A percentile compares a stretch with the other conserved stretches of the same genome.
phyloP scores from a whole-genome alignment of 2,888 invertebrate species.

The Capitulum mitella region DNA sequence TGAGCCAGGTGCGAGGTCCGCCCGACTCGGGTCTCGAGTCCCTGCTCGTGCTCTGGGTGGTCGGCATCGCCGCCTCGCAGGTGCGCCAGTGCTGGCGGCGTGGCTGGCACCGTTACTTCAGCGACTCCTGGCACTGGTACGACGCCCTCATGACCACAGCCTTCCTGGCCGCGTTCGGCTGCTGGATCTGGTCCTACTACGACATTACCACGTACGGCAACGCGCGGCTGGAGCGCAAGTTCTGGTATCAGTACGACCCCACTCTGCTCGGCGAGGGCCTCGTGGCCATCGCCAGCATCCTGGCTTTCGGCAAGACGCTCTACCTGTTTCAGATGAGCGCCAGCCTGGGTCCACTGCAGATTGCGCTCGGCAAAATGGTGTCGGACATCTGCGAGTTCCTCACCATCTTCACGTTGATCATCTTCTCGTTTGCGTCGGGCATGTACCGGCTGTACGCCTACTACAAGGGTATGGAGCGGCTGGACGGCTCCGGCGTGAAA shows the following conservation, averaged over 20 bases:
- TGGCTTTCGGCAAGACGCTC: slow-evolving; percentile 58
- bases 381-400: slow-evolving; percentile 58
- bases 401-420: slow-evolving; percentile 54
- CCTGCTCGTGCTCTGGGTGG: slow-evolving; percentile 14
- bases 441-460: slow-evolving; percentile 57
- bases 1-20: slow-evolving; percentile 51
- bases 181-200: slow-evolving; percentile 36
- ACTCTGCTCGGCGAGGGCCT: slow-evolving; percentile 58
- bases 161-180: not conserved
- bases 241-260: slow-evolving; percentile 59
- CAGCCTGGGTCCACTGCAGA: slow-evolving; percentile 55
- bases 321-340: slow-evolving; percentile 57
- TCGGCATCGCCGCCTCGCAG: slow-evolving; percentile 13
- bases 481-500: slow-evolving; percentile 54
- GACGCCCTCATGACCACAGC: not conserved
- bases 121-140: slow-evolving; percentile 54
- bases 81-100: not conserved
- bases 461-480: slow-evolving; percentile 57
- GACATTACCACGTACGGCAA: slow-evolving; percentile 48
- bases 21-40: slow-evolving; percentile 50
- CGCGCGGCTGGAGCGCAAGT: slow-evolving; percentile 53
- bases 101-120: slow-evolving; percentile 41
- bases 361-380: slow-evolving; percentile 57
- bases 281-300: slow-evolving; percentile 58
- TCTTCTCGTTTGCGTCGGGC: slow-evolving; percentile 55